phyloP scores from a whole-genome alignment of 2,888 invertebrate species.

The Steinernema hermaphroditum region DNA sequence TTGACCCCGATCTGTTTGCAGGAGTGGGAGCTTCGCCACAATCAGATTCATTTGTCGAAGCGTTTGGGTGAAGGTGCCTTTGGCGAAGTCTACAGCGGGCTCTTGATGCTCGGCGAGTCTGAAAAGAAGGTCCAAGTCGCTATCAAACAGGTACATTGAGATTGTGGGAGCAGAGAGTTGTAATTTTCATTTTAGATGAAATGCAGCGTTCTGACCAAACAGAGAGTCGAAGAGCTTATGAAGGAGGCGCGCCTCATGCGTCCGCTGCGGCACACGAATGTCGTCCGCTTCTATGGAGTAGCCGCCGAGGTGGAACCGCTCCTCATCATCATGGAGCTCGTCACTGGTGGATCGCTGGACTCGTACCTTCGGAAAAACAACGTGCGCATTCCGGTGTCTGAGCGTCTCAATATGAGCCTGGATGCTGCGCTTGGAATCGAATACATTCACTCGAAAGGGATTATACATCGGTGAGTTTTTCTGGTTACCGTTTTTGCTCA shows the following conservation, averaged over 20 bases:
- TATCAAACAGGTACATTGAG: conserved; percentile 25
- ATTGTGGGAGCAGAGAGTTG: not conserved
- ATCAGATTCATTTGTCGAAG: conserved; percentile 21
- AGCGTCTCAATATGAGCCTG: conserved; percentile 35
- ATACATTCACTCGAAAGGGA: conserved; percentile 14
- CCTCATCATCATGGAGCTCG: conserved; percentile 98
- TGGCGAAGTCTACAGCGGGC: conserved; percentile 34
- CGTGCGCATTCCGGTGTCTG: conserved; percentile 25
- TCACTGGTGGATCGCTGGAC: conserved; percentile 67
- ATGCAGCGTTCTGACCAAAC: conserved; percentile 33
- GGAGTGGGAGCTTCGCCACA: conserved; percentile 37
- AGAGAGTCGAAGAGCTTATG: conserved; percentile 42
- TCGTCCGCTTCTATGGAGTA: conserved; percentile 91
- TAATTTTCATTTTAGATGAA: conserved; percentile 32
- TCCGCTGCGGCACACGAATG: conserved; percentile 94
- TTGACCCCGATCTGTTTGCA: conserved; percentile 34
- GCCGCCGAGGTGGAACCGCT: conserved; percentile 96
- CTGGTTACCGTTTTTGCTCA: conserved; percentile 28
- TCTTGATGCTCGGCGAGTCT: not conserved
- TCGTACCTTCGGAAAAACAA: conserved; percentile 28
- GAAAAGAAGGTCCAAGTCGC: conserved; percentile 30
- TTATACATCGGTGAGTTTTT: conserved; percentile 33
- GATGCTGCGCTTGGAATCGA: conserved; percentile 37
- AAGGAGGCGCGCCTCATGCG: conserved; percentile 87
- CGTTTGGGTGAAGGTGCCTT: conserved; percentile 35